These are phyloP conservation scores for Drosophila pseudoananassae DNA, from an alignment of 1,140 invertebrate genomes.

Conservation along the genomic window DNA sequence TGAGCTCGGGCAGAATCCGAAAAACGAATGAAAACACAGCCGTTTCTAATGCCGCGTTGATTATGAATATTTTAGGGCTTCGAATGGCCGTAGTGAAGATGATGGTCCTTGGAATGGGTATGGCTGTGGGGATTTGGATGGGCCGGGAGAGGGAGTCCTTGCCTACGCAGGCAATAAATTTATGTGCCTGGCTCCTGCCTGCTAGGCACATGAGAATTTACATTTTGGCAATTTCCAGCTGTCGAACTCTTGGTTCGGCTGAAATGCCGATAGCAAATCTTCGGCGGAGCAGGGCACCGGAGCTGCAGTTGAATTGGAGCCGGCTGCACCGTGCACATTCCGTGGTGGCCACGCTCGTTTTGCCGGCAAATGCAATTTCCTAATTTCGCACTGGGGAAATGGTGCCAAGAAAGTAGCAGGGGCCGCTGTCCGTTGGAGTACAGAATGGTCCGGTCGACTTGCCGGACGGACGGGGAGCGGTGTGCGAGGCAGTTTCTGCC, in stretches of 20 bases:
- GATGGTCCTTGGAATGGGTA: slow-evolving; percentile 31
- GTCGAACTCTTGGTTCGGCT: slow-evolving; percentile 43
- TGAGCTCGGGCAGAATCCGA: slow-evolving; percentile 35
- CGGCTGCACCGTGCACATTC: slow-evolving; percentile 69
- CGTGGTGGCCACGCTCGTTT: slow-evolving; percentile 51
- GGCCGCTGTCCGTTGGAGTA: slow-evolving; percentile 14
- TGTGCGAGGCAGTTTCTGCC: slow-evolving; percentile 48
- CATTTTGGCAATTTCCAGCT: slow-evolving; percentile 82
- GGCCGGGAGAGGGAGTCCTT: not conserved
- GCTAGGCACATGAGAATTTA: slow-evolving; percentile 73
- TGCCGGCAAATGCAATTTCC: slow-evolving; percentile 81
- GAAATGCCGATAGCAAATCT: slow-evolving; percentile 67
- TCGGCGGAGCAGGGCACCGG: slow-evolving; percentile 16
- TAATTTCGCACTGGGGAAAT: slow-evolving; percentile 82
- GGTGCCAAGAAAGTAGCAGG: slow-evolving; percentile 62
- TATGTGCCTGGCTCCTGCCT: slow-evolving; percentile 43
- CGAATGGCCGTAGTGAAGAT: slow-evolving; percentile 20
- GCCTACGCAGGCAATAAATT: slow-evolving; percentile 70
- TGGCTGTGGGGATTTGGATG: slow-evolving; percentile 19
- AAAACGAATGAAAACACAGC: slow-evolving; percentile 48
- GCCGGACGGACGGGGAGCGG: not conserved
- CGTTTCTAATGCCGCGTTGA: slow-evolving; percentile 71
- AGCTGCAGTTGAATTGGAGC: slow-evolving; percentile 1
- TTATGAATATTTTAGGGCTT: slow-evolving; percentile 75
- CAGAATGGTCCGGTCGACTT: slow-evolving; percentile 1